Percentiles rank a stretch among this genome's conserved stretches.
phyloP scores from a whole-genome alignment of 2,797 vertebrate genomes.

The Enteromius paludinosus region DNA sequence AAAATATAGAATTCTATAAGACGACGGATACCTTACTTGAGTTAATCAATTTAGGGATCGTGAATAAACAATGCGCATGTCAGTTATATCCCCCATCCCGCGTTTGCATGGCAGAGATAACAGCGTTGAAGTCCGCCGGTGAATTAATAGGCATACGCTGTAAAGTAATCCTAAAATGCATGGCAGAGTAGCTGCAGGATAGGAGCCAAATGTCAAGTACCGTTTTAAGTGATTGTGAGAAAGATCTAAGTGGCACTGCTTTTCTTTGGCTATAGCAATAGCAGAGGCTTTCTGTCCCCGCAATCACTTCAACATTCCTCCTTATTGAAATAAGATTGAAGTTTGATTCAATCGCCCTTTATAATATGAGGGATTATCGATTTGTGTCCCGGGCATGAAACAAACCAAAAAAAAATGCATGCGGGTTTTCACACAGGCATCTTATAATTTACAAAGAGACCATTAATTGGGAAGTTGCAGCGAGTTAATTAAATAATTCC shows the following conservation, averaged over 20 bases:
- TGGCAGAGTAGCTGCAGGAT: slow-evolving; percentile 76
- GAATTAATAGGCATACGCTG: slow-evolving; percentile 81
- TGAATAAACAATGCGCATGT: slow-evolving; percentile 77
- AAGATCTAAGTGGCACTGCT: slow-evolving; percentile 64
- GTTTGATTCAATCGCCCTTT: slow-evolving; percentile 34
- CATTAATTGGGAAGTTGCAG: neutral
- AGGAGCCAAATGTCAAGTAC: slow-evolving; percentile 84
- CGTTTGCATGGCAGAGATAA: slow-evolving; percentile 80
- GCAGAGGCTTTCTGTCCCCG: slow-evolving; percentile 47
- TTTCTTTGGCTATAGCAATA: slow-evolving; percentile 55
- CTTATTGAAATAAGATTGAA: slow-evolving; percentile 52
- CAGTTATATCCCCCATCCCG: slow-evolving; percentile 69
- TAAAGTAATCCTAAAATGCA: slow-evolving; percentile 85
- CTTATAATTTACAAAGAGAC: slow-evolving; percentile 24
- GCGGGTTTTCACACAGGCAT: slow-evolving; percentile 6
- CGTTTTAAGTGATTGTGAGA: slow-evolving; percentile 72
- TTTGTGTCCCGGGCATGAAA: slow-evolving; percentile 22
- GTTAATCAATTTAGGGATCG: slow-evolving; percentile 76
- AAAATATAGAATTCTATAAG: slow-evolving; percentile 32
- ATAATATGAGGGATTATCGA: slow-evolving; percentile 53
- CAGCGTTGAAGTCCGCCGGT: slow-evolving; percentile 77
- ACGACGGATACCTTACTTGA: slow-evolving; percentile 38
- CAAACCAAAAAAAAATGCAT: neutral
- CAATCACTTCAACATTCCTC: slow-evolving; percentile 48
- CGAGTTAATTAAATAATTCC: slow-evolving; percentile 27